Conservation (phyloP, 2,113 vertebrate genomes). For the Alethe castanea region DNA sequence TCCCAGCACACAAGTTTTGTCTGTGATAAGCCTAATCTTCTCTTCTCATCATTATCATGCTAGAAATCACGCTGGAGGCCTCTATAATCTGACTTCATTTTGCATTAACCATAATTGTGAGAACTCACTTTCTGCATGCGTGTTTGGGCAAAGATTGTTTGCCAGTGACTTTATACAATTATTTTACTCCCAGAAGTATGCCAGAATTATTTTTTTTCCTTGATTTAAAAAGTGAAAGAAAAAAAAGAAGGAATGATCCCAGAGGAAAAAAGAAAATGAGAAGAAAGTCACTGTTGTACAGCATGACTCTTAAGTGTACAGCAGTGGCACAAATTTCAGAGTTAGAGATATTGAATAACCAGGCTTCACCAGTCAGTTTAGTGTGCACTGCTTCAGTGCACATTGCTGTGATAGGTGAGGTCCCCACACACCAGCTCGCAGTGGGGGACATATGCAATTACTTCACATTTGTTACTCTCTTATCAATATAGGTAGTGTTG, state of each 20-base stretch:
- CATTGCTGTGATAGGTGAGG: not conserved
- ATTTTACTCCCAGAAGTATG: conserved; percentile 21
- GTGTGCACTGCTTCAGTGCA: not conserved
- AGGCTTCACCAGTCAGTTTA: not conserved
- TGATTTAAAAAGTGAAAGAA: not conserved
- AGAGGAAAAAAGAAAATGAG: not conserved
- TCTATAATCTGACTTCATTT: conserved; percentile 38
- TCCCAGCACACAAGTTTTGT: not conserved
- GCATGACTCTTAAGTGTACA: not conserved
- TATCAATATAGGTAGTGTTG: not conserved
- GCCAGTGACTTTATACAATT: conserved; percentile 36
- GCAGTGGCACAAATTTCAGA: not conserved
- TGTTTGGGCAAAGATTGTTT: conserved; percentile 56
- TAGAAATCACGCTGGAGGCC: conserved; percentile 40
- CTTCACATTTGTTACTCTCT: not conserved
- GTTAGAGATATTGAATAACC: not conserved
- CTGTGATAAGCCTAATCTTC: conserved; percentile 51
- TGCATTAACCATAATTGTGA: conserved; percentile 45
- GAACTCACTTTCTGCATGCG: conserved; percentile 44
- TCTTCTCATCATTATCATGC: conserved; percentile 45
- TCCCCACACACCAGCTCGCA: not conserved
- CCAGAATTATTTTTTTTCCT: not conserved
- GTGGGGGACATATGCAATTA: not conserved
- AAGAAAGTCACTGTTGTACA: not conserved
- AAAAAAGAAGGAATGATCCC: not conserved